Evolutionary conservation across 2,797 vertebrate genomes (phyloP), one percentile per base, ranked within the genome.

Genomic region (Phrynocephalus guinanensis): DNA sequence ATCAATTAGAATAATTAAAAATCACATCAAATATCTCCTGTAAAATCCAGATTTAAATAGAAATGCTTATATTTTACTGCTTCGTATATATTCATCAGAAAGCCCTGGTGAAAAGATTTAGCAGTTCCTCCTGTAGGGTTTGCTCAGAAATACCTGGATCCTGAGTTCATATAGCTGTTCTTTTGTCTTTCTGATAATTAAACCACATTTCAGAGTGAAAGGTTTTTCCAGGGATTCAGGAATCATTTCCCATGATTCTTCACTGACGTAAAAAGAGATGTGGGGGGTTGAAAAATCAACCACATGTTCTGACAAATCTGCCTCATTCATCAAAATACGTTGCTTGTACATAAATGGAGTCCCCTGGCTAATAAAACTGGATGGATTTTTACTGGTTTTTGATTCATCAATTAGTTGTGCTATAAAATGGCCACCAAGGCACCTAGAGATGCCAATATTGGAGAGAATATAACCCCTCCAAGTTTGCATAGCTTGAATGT

Each of bases 1-100:
- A 67, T 70, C 84, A 60, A 68, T 84, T 86, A 50, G 16, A 81
- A 60, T 86, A 78, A 83, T 84, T 89, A 48, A 18, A 48, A 56
- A 86, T 72, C 22, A 80, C 79, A n/a, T 73, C 30, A 48, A 88
- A 70, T 79, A 22, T 33, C 72, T 67, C 68, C 30, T 83, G 66
- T 30, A 67, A 5, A 52, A 52, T 56, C 48, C 73, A 70, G 72
- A 52, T 33, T 82, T 82, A 76, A 68, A 77, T 6, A 52, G 38
- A 28, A 75, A 66, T 86, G 16, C 76, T 67, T 87, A 30, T 68
- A 82, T 52, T 82, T 82, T 82, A 82, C 50, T 82, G 63, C 44
- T 76, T 3, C 76, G 30, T 28, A 70, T 5, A 20, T 63, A 15
- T 18, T 63, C 18, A 63, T 63, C 60, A 2, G 60, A 63, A 0